Percentiles rank a stretch among this genome's conserved stretches.
Evolutionary conservation across 1,140 invertebrate species (phyloP).

Genomic region (Goniozus legneri): DNA sequence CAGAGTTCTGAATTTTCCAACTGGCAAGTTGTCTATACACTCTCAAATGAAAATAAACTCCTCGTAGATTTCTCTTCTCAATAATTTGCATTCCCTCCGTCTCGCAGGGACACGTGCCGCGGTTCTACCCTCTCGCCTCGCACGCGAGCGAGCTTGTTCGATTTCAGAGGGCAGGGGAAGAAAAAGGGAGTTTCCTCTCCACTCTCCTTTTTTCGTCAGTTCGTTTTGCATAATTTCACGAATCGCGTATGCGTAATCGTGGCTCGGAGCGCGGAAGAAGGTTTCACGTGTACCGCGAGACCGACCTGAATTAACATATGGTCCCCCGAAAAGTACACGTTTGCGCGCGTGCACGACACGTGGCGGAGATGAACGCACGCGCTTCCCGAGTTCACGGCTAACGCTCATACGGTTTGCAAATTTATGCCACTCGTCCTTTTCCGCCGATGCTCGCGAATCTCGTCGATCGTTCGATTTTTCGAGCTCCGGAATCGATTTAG

Average conservation of each 20-base stretch:
- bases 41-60: too few relatives aligned
- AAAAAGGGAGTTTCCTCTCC: slow-evolving; percentile 14
- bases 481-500: too few relatives aligned
- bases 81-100: slow-evolving; percentile 38
- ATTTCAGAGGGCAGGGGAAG: slow-evolving; percentile 11
- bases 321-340: slow-evolving; percentile 30
- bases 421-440: too few relatives aligned
- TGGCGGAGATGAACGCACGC: slow-evolving; percentile 19
- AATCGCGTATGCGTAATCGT: slow-evolving; percentile 43
- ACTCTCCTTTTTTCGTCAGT: slow-evolving; percentile 10
- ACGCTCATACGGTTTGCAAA: too few relatives aligned
- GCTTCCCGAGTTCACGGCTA: too few relatives aligned
- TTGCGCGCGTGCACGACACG: slow-evolving; percentile 26
- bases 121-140: slow-evolving; percentile 26
- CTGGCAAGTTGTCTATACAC: too few relatives aligned
- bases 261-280: slow-evolving; percentile 11
- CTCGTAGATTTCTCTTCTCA: too few relatives aligned
- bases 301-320: slow-evolving; percentile 38
- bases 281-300: slow-evolving; percentile 27
- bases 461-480: too few relatives aligned
- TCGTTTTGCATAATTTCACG: slow-evolving; percentile 47
- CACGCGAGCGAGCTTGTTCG: slow-evolving; percentile 17
- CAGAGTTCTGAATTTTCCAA: too few relatives aligned
- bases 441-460: too few relatives aligned
- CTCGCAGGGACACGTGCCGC: slow-evolving; percentile 30